Evolutionary conservation across 2,113 vertebrate genomes (phyloP), one percentile per base, ranked within the genome.

Genomic region (Marcusenius ussheri): DNA sequence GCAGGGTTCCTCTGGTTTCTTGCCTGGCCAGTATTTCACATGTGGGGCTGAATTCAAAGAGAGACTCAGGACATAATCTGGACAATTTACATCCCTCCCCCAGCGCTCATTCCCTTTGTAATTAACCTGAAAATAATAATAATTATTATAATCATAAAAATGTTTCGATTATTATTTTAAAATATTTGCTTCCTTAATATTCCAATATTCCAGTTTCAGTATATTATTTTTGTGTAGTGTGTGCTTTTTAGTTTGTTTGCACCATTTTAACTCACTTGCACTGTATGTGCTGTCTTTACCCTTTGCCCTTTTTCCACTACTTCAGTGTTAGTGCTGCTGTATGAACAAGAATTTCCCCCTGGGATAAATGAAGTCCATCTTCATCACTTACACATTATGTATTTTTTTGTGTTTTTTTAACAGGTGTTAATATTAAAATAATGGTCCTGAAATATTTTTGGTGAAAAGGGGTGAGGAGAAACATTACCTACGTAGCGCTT

Each of bases 1-100:
- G 91, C 98, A 99, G 0, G 98, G 98, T 42, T 96, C 97, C 7
- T 96, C 93, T 0, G 97, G 96, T 8, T 96, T 95, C 92, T 99
- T 99, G 10, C 95, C 96, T 3, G 98, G 96, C 89, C 99, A 96
- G 87, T 98, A 99, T 88, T 96, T 92, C 47, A 99, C 97, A 3
- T 99, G 96, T 51, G 97, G 96, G 1, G 97, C 98, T 99, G 80
- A 0, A 83, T 62, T 56, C 83, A 10, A 39, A 92, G 35, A 91
- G 91, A 56, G 8, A 49, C 45, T 21, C 45, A 89, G 49, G 27
- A 89, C 70, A 42, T 35, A 10, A 47, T 45, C 19, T 9, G 1
- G 24, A 47, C 21, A 46, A 24, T 47, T 13, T 42, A 46, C 17
- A 35, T 7, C 15, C 17, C 17, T 42, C 35, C 77, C 8, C 6